phyloP scores from a whole-genome alignment of 2,113 vertebrate species.

The Talpa occidentalis region DNA sequence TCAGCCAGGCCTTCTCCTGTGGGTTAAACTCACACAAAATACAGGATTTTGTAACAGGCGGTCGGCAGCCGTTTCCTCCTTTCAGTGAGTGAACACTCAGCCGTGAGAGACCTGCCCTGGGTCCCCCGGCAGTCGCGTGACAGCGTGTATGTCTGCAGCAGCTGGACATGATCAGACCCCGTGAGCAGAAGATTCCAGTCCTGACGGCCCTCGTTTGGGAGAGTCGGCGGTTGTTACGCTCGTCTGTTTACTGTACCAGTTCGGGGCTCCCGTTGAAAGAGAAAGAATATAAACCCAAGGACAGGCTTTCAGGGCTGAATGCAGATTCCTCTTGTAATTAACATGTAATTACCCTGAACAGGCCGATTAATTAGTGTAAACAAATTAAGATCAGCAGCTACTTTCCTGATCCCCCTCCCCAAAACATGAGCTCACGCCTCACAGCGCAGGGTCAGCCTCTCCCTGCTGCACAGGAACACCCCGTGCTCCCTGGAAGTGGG shows the following conservation, averaged over 20 bases:
- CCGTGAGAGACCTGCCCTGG: not conserved
- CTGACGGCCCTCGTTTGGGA: not conserved
- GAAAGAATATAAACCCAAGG: not conserved
- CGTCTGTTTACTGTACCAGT: not conserved
- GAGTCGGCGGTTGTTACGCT: accelerated
- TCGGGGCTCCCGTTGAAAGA: not conserved
- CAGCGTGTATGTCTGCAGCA: not conserved
- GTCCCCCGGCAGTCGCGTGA: not conserved
- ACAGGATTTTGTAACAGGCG: not conserved
- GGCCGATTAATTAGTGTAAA: not conserved
- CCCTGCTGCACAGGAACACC: no score
- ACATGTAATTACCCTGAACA: not conserved
- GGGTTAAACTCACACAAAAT: not conserved
- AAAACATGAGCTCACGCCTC: accelerated
- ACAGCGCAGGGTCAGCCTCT: accelerated
- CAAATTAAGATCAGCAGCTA: not conserved
- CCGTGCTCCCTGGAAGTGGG: no score
- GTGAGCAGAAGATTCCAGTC: not conserved
- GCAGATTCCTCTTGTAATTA: not conserved
- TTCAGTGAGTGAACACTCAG: not conserved
- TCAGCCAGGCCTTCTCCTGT: not conserved
- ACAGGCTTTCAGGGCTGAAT: not conserved
- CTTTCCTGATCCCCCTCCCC: not conserved
- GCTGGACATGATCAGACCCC: not conserved
- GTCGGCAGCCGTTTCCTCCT: not conserved